Conservation (phyloP, 1,140 invertebrate species). For the Scaptomyza hsui region DNA sequence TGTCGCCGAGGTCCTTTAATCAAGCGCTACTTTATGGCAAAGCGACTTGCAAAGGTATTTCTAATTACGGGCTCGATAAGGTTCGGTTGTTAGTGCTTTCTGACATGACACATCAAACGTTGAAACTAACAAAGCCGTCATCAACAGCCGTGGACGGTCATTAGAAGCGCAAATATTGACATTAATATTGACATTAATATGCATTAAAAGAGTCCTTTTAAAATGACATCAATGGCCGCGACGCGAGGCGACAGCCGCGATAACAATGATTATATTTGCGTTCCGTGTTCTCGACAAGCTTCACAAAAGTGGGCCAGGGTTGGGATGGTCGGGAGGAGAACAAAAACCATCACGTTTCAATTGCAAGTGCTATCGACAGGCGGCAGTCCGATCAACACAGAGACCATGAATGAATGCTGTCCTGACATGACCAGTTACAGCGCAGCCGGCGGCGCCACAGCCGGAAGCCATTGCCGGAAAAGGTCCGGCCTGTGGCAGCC, state of each 20-base stretch:
- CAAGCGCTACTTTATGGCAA: constrained; percentile 38
- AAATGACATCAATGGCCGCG: constrained; percentile 73
- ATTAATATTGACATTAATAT: constrained; percentile 82
- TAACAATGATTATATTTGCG: constrained; percentile 58
- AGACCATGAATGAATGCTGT: constrained; percentile 1
- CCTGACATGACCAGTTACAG: constrained; percentile 38
- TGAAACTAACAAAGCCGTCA: constrained; percentile 69
- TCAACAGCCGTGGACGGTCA: constrained; percentile 61
- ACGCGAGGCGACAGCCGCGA: constrained; percentile 45
- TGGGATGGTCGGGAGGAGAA: background rate
- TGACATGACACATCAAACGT: constrained; percentile 59
- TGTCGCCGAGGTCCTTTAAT: constrained; percentile 69
- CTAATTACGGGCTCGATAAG: constrained; percentile 67
- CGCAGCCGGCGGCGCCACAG: constrained; percentile 23
- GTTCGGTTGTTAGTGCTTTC: constrained; percentile 41
- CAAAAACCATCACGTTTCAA: constrained; percentile 46
- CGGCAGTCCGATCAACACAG: constrained; percentile 17
- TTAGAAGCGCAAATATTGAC: constrained; percentile 78
- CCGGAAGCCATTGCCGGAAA: constrained; percentile 30
- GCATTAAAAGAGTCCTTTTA: constrained; percentile 75
- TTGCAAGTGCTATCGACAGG: constrained; percentile 52
- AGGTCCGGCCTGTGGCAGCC: constrained; percentile 31
- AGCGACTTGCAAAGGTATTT: constrained; percentile 28
- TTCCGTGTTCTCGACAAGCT: constrained; percentile 15
- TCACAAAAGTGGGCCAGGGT: background rate